Conservation (phyloP, 1,140 invertebrate genomes). For the Lepeophtheirus salmonis region DNA sequence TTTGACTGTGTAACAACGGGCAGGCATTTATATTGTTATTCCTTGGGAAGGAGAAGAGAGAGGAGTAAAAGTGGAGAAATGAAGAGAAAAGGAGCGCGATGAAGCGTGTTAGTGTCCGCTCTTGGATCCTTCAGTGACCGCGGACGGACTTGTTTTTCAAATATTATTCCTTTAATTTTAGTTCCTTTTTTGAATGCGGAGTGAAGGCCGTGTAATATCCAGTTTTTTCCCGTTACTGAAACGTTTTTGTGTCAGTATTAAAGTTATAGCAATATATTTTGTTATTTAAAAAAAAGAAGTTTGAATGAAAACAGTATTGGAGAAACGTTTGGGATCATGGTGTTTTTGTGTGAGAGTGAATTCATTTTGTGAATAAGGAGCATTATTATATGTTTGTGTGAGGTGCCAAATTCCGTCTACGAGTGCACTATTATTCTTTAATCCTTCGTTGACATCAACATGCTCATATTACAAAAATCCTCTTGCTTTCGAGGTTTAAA, state of each 20-base stretch:
- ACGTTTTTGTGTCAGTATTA: no score
- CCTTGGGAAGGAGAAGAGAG: neutral
- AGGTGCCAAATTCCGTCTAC: no score
- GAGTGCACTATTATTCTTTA: no score
- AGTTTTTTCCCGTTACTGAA: no score
- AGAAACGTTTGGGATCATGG: no score
- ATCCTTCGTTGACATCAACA: no score
- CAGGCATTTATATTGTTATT: no score
- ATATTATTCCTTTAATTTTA: neutral
- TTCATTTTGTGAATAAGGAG: neutral
- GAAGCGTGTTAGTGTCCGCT: neutral
- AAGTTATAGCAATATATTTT: no score
- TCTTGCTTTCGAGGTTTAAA: neutral
- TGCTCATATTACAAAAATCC: no score
- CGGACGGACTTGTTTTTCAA: neutral
- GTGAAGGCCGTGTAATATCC: neutral
- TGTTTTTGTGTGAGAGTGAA: neutral
- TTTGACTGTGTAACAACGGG: no score
- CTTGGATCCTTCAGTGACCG: neutral
- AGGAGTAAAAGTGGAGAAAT: neutral
- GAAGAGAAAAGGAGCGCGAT: neutral
- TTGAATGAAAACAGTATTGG: no score
- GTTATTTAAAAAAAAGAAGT: neutral
- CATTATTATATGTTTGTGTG: neutral
- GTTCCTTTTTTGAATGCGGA: neutral